A percentile compares a stretch with the other conserved stretches of the same genome.
Evolutionary conservation across 2,888 invertebrate genomes (phyloP).

Genomic region (Tridacna gigas): DNA sequence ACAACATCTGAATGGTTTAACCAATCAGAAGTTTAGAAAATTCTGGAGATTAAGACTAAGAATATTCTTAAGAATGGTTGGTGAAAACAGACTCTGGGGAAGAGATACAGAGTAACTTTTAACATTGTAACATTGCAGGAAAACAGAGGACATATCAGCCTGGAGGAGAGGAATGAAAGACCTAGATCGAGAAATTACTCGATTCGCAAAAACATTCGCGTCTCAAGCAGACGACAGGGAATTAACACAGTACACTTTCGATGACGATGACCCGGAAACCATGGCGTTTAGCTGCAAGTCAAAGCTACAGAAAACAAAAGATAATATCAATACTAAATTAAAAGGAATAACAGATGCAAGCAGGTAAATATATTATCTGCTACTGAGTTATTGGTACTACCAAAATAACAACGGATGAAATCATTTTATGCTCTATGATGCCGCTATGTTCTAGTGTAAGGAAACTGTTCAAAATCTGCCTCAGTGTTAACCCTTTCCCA

Average conservation of each 20-base stretch:
- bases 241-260: constrained; percentile 8
- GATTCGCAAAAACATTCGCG: constrained; percentile 50
- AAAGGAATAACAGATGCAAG: constrained; percentile 36
- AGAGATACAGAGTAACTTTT: too few relatives aligned
- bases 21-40: too few relatives aligned
- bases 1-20: too few relatives aligned
- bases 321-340: constrained; percentile 54
- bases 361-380: constrained; percentile 29
- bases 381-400: too few relatives aligned
- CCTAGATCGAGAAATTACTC: constrained; percentile 56
- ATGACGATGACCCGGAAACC: constrained; percentile 51
- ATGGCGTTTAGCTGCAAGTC: constrained; percentile 46
- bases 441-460: too few relatives aligned
- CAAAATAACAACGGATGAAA: too few relatives aligned
- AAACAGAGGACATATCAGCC: constrained; percentile 48
- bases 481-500: too few relatives aligned
- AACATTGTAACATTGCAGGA: constrained; percentile 30
- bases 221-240: constrained; percentile 23
- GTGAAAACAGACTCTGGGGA: too few relatives aligned
- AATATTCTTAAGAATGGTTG: too few relatives aligned
- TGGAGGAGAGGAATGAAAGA: constrained; percentile 55
- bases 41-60: too few relatives aligned
- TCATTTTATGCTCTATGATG: too few relatives aligned
- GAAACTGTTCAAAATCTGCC: too few relatives aligned
- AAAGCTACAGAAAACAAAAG: constrained; percentile 63